phyloP scores from a whole-genome alignment of 2,888 invertebrate genomes.

The Leptinotarsa juncta region DNA sequence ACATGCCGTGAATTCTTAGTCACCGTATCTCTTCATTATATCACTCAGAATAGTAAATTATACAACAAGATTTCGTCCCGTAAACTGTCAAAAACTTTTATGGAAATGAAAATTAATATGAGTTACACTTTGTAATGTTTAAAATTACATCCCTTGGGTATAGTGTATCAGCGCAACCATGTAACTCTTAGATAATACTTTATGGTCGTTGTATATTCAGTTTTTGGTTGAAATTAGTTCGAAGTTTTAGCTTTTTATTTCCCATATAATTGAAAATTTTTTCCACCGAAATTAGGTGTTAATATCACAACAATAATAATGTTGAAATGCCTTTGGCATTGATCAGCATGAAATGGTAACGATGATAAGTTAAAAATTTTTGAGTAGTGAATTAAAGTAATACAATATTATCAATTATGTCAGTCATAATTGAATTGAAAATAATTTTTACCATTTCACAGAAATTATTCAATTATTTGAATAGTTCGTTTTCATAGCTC shows the following conservation, averaged over 20 bases:
- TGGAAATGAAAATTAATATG: conserved; percentile 57
- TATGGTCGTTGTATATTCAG: conserved; percentile 20
- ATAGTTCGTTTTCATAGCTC: not conserved
- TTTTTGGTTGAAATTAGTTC: not conserved
- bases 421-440: conserved; percentile 1
- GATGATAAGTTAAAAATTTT: conserved; percentile 2
- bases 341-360: too few species aligned
- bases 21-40: conserved; percentile 39
- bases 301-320: too few species aligned
- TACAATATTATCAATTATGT: conserved; percentile 9
- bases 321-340: too few species aligned
- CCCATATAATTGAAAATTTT: not conserved
- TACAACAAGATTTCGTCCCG: conserved; percentile 48
- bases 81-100: conserved; percentile 53
- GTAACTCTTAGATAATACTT: conserved; percentile 23
- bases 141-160: conserved; percentile 49
- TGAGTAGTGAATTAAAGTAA: conserved; percentile 4
- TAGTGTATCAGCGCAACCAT: conserved; percentile 42
- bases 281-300: not conserved
- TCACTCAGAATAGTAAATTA: conserved; percentile 43
- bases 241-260: not conserved
- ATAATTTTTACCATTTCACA: conserved; percentile 16
- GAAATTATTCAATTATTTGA: conserved; percentile 21
- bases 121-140: conserved; percentile 53
- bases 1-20: conserved; percentile 23